Base-by-base conservation (phyloP, 2,888 invertebrate genomes). In the Metopia argyrocephala region DNA sequence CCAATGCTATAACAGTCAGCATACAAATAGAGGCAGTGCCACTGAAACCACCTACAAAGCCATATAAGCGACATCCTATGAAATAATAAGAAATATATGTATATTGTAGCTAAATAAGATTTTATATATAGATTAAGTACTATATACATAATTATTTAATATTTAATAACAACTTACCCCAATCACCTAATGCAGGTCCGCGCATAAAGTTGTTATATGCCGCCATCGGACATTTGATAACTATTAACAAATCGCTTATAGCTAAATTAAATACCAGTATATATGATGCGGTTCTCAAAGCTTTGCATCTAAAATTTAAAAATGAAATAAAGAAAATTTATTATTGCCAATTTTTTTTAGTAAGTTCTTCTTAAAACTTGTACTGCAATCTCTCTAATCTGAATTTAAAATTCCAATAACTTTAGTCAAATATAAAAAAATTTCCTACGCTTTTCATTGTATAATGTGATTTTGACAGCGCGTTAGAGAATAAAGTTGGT, bases 11-110 rank as follows among this genome's bases (percentile, higher is more conserved):
- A 52, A 95, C 94, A 2, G 96, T 94, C 78, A 96, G 91, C 0
- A 95, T 95, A 84, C 94, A 94, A 84, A 96, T 97, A 7, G 96
- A 96, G 65, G 94, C 94, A 9, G 95, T 94, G 56, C 96, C 96
- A 21, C 95, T 95, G 61, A 96, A 89, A 2, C 96, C 96, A 0
- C 96, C 96, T 25, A 95, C 82, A 86, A 96, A 95, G 46, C 95
- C 96, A 87, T 96, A 96, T 18, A 95, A 87, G 78, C 94, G 92
- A 87, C 96, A 96, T 70, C 94, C 96, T 96, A 89, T n/a, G 66
- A 75, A 5, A 68, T 46, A 25, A 50, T 25, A 31, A 12, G 12
- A 12, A 31, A 12, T 1, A 0, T 12, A 12, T 31, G 7, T 31
- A 12, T 31, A 9, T 31, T 9, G 0, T 0, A 2, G 3, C 7